phyloP scores from a whole-genome alignment of 2,888 invertebrate genomes.

The Seira musarum region DNA sequence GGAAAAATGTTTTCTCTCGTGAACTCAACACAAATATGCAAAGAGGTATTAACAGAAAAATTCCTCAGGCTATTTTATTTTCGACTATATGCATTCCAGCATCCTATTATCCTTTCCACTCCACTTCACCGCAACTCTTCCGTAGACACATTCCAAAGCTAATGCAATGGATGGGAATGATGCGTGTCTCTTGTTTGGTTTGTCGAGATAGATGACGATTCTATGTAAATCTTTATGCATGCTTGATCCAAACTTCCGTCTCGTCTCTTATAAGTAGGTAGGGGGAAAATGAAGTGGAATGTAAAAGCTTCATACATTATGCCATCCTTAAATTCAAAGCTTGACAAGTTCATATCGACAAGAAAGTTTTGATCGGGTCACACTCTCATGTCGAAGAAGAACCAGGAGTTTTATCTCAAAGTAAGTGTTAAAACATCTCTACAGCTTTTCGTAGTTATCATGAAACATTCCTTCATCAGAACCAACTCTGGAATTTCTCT shows the following conservation, averaged over 20 bases:
- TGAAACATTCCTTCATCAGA: no score
- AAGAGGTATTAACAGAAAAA: slow-evolving; percentile 31
- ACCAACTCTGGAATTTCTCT: no score
- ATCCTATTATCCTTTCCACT: slow-evolving; percentile 20
- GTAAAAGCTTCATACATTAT: background rate
- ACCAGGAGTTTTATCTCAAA: background rate
- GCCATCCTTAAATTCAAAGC: background rate
- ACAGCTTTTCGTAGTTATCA: no score
- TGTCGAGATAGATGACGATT: slow-evolving; percentile 31
- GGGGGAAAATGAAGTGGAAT: slow-evolving; percentile 4
- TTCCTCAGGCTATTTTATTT: slow-evolving; percentile 52
- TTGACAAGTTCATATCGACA: background rate
- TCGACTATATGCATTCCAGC: slow-evolving; percentile 1
- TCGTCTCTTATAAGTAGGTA: background rate
- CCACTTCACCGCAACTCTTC: slow-evolving; percentile 17
- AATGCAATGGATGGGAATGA: background rate
- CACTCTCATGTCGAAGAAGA: background rate
- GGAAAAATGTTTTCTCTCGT: slow-evolving; percentile 10
- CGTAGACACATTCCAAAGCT: slow-evolving; percentile 15
- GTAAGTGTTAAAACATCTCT: background rate
- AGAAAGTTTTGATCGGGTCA: slow-evolving; percentile 10
- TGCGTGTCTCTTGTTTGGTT: slow-evolving; percentile 19
- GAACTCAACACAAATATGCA: slow-evolving; percentile 14
- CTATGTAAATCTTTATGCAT: slow-evolving; percentile 51
- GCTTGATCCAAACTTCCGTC: slow-evolving; percentile 20